These are phyloP conservation scores for Chiroxiphia lanceolata DNA, from an alignment of 2,797 vertebrate genomes.

Conservation along the genomic window DNA sequence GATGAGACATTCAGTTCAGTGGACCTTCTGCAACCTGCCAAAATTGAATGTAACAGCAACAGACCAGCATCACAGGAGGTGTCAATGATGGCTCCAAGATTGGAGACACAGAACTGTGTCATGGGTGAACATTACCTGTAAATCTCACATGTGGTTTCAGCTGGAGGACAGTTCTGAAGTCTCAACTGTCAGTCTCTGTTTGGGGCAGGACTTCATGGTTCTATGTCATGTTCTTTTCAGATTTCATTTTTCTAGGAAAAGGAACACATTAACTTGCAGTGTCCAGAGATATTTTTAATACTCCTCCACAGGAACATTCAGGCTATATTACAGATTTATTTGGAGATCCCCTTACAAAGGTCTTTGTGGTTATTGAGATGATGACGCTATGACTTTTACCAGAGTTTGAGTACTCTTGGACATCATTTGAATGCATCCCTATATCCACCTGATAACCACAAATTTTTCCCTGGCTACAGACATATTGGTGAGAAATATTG, in stretches of 20 bases:
- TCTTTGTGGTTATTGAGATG: neutral
- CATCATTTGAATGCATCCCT: neutral
- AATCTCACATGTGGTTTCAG: neutral
- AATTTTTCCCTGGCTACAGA: neutral
- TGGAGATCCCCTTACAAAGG: neutral
- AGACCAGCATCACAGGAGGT: neutral
- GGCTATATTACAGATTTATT: neutral
- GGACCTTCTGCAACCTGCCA: constrained; percentile 78
- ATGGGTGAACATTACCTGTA: neutral
- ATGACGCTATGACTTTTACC: neutral
- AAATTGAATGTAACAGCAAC: neutral
- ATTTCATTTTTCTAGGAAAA: neutral
- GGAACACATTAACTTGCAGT: neutral
- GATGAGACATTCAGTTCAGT: constrained; percentile 74
- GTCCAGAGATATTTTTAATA: neutral
- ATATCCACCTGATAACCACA: neutral
- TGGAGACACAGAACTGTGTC: neutral
- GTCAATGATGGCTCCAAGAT: fast-evolving
- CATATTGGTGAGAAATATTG: neutral
- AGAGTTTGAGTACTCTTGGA: neutral
- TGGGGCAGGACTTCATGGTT: neutral
- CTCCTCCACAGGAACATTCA: neutral
- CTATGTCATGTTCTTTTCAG: neutral
- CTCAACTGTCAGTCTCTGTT: neutral
- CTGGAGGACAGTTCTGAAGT: neutral